Evolutionary conservation across 2,888 invertebrate species (phyloP).

Genomic region (Drosophila suboccidentalis): DNA sequence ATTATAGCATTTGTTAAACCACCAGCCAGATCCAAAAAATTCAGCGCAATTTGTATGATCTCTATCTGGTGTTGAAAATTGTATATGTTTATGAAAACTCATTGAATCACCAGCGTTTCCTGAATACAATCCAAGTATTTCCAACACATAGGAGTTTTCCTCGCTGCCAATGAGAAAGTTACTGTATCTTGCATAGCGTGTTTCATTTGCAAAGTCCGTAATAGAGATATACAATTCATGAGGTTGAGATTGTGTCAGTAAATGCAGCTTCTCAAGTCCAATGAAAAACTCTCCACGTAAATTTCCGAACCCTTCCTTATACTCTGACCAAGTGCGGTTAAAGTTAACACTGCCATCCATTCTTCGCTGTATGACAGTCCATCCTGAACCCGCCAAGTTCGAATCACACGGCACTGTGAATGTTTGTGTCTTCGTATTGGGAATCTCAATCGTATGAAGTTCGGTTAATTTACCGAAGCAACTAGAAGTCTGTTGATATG

Average conservation of each 20-base stretch:
- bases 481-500: not conserved
- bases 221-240: conserved; percentile 88
- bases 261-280: conserved; percentile 89
- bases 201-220: conserved; percentile 87
- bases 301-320: conserved; percentile 90
- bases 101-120: conserved; percentile 90
- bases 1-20: conserved; percentile 89
- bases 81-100: conserved; percentile 88
- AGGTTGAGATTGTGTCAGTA: conserved; percentile 74
- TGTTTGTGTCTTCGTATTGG: conserved; percentile 65
- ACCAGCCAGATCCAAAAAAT: conserved; percentile 90
- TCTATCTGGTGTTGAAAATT: conserved; percentile 88
- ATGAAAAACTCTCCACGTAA: conserved; percentile 90
- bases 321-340: conserved; percentile 88
- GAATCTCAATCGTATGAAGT: conserved; percentile 1
- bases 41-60: conserved; percentile 88
- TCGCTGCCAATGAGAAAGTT: conserved; percentile 89
- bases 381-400: conserved; percentile 86
- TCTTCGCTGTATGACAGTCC: conserved; percentile 89
- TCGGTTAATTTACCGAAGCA: conserved; percentile 1
- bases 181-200: conserved; percentile 87
- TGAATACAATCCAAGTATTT: conserved; percentile 88
- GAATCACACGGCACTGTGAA: conserved; percentile 87
- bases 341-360: conserved; percentile 89
- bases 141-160: conserved; percentile 88